These are phyloP conservation scores for Todus mexicanus DNA, from an alignment of 2,797 vertebrate genomes.

Conservation along the genomic window DNA sequence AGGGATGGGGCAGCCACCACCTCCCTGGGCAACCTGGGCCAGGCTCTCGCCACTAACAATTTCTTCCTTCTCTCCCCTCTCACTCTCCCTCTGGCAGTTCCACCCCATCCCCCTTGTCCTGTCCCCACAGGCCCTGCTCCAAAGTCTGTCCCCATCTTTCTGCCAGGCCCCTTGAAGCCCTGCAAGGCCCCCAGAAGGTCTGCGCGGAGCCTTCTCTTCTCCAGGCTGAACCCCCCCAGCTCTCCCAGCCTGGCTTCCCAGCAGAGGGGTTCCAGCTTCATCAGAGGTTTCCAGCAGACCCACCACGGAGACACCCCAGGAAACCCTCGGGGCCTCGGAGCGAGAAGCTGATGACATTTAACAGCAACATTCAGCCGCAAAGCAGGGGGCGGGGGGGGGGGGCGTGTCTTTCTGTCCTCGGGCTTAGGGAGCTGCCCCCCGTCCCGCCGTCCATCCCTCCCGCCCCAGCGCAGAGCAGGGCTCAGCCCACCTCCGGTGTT, in stretches of 20 bases:
- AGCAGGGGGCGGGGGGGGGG: neutral
- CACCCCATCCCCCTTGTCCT: too few species aligned
- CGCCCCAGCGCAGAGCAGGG: rapidly evolving
- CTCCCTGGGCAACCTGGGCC: neutral
- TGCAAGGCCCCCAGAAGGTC: neutral
- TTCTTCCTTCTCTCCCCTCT: too few species aligned
- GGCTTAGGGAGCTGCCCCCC: neutral
- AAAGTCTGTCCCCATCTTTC: neutral
- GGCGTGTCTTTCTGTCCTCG: too few species aligned
- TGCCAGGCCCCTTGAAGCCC: too few species aligned
- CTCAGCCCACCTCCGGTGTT: slow-evolving; percentile 84
- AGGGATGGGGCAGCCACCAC: too few species aligned
- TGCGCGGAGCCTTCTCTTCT: neutral
- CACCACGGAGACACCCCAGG: neutral
- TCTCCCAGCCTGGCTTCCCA: neutral
- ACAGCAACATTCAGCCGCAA: neutral
- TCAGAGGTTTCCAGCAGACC: neutral
- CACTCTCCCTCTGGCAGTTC: too few species aligned
- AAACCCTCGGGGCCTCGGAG: neutral
- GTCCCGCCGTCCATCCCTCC: neutral
- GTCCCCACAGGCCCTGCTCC: neutral
- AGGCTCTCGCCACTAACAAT: neutral
- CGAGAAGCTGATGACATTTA: neutral
- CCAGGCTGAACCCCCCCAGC: neutral
- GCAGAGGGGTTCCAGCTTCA: neutral